phyloP scores from a whole-genome alignment of 2,888 invertebrate genomes.

The Brachylomia viminalis region DNA sequence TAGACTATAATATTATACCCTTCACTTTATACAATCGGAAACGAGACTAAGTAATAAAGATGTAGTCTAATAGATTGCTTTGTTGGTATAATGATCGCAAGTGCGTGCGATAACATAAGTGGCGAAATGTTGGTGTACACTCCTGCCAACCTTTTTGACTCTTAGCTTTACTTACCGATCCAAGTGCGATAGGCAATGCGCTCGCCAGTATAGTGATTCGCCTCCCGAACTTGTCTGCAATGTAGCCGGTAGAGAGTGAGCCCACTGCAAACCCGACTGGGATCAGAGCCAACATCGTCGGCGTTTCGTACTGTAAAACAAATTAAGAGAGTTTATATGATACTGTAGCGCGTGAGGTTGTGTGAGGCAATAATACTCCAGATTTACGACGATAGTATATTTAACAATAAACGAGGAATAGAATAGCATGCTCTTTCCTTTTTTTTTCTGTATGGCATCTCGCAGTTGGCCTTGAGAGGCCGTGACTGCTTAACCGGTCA shows the following conservation, averaged over 20 bases:
- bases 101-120: not conserved
- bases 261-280: constrained; percentile 83
- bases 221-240: constrained; percentile 81
- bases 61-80: not conserved
- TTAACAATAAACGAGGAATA: no score
- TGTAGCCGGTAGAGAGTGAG: constrained; percentile 78
- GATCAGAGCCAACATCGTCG: constrained; percentile 80
- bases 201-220: constrained; percentile 79
- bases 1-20: not conserved
- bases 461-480: no score
- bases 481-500: no score
- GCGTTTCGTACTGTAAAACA: constrained; percentile 75
- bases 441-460: no score
- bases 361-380: no score
- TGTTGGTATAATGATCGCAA: not conserved
- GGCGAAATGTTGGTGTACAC: not conserved
- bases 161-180: constrained; percentile 75
- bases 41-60: not conserved
- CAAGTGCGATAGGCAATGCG: constrained; percentile 77
- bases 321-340: not conserved
- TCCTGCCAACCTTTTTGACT: not conserved
- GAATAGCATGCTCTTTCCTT: no score
- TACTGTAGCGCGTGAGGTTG: no score
- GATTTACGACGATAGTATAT: no score
- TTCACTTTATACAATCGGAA: not conserved